Percentiles rank a stretch among this genome's conserved stretches.
Evolutionary conservation across 2,888 invertebrate genomes (phyloP).

Genomic region (Aproaerema taeniolella): DNA sequence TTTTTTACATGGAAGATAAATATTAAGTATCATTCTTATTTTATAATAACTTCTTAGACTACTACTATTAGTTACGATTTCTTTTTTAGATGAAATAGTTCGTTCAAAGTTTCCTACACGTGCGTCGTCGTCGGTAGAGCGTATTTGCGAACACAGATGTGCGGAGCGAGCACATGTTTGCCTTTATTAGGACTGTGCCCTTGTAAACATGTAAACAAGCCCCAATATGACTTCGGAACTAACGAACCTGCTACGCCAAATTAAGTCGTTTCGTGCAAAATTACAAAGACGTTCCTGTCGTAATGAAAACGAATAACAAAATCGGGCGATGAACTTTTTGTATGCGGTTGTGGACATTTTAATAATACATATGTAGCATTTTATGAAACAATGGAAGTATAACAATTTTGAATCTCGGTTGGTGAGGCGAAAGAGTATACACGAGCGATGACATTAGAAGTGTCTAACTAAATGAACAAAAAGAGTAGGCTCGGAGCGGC

Average conservation of each 20-base stretch:
- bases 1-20: too few relatives aligned
- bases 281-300: background rate
- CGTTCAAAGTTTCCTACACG: too few relatives aligned
- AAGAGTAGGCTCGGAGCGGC: constrained; percentile 37
- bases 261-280: constrained; percentile 10
- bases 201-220: constrained; percentile 34
- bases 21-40: too few relatives aligned
- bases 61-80: too few relatives aligned
- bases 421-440: constrained; percentile 15
- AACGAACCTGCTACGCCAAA: constrained; percentile 17
- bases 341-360: too few relatives aligned
- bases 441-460: constrained; percentile 48
- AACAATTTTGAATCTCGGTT: constrained; percentile 8
- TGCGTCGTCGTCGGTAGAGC: constrained; percentile 20
- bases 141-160: constrained; percentile 44
- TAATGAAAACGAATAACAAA: too few relatives aligned
- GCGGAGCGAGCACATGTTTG: constrained; percentile 44
- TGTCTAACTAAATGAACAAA: constrained; percentile 49
- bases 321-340: too few relatives aligned
- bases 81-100: too few relatives aligned
- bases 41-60: too few relatives aligned
- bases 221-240: constrained; percentile 8
- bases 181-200: constrained; percentile 32
- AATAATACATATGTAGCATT: too few relatives aligned
- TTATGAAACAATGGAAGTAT: too few relatives aligned